Evolutionary conservation across 2,797 vertebrate genomes (phyloP).

Genomic region (Pantherophis alleghaniensis): DNA sequence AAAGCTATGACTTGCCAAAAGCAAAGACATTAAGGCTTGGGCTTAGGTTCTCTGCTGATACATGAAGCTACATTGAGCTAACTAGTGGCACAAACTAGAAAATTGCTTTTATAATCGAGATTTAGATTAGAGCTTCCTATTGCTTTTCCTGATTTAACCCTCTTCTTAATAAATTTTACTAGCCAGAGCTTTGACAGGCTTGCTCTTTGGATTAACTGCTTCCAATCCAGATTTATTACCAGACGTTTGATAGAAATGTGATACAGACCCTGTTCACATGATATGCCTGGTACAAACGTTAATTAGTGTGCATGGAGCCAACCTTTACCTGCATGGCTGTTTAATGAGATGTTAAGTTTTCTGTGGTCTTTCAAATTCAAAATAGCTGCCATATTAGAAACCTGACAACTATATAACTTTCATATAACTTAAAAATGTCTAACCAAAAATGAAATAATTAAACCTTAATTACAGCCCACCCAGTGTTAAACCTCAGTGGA

Average conservation of each 20-base stretch:
- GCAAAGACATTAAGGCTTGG: neutral
- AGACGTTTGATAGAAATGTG: neutral
- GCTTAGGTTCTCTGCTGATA: neutral
- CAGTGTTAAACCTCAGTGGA: neutral
- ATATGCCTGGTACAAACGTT: neutral
- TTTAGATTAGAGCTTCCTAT: neutral
- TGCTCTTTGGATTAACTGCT: neutral
- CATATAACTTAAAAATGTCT: neutral
- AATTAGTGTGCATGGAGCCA: neutral
- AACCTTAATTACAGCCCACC: neutral
- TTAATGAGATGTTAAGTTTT: neutral
- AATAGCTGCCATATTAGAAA: neutral
- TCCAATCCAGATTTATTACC: neutral
- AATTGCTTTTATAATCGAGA: neutral
- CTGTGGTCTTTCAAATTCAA: neutral
- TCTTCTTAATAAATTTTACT: neutral
- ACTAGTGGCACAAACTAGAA: neutral
- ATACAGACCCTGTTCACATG: neutral
- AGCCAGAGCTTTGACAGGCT: neutral
- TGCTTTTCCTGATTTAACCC: neutral
- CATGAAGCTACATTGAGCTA: neutral
- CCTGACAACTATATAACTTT: neutral
- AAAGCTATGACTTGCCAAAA: neutral
- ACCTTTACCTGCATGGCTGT: neutral
- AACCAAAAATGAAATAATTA: neutral